phyloP scores from a whole-genome alignment of 2,888 invertebrate genomes.

The Clepsis dumicolana region DNA sequence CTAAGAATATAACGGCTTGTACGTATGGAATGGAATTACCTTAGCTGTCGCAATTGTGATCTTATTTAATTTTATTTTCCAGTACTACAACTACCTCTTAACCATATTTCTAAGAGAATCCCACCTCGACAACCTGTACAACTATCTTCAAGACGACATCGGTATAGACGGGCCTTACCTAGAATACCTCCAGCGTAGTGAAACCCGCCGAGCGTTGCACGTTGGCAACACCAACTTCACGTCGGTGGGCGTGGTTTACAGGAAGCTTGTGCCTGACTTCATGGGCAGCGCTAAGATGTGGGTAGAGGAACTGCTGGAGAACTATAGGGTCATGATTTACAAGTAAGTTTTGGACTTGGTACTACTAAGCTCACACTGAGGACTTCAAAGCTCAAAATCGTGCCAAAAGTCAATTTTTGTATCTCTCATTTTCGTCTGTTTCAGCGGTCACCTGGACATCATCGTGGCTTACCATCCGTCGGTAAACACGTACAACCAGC shows the following conservation, averaged over 20 bases:
- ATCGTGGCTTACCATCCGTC: conserved; percentile 89
- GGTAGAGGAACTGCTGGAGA: conserved; percentile 83
- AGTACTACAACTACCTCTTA: conserved; percentile 83
- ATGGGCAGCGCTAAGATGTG: conserved; percentile 86
- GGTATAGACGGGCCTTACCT: conserved; percentile 72
- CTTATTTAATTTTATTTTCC: conserved; percentile 50
- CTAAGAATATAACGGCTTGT: not conserved
- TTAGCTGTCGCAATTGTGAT: not conserved
- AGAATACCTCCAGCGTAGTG: conserved; percentile 75
- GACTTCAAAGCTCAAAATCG: not conserved
- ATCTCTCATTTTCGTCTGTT: conserved; percentile 45
- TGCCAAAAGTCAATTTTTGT: not conserved
- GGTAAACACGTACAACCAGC: conserved; percentile 78
- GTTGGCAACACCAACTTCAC: conserved; percentile 83
- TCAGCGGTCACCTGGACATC: conserved; percentile 87
- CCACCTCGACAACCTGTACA: conserved; percentile 78
- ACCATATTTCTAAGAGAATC: conserved; percentile 77
- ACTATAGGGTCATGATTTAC: conserved; percentile 86
- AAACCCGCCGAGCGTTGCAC: conserved; percentile 80
- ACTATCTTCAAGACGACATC: conserved; percentile 77
- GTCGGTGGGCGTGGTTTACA: conserved; percentile 81
- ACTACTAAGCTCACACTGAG: not conserved
- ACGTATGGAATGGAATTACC: not conserved
- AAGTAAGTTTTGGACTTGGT: conserved; percentile 71
- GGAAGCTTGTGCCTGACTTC: conserved; percentile 82